Conservation (phyloP, 2,888 invertebrate genomes). For the Phorcus lineatus region DNA sequence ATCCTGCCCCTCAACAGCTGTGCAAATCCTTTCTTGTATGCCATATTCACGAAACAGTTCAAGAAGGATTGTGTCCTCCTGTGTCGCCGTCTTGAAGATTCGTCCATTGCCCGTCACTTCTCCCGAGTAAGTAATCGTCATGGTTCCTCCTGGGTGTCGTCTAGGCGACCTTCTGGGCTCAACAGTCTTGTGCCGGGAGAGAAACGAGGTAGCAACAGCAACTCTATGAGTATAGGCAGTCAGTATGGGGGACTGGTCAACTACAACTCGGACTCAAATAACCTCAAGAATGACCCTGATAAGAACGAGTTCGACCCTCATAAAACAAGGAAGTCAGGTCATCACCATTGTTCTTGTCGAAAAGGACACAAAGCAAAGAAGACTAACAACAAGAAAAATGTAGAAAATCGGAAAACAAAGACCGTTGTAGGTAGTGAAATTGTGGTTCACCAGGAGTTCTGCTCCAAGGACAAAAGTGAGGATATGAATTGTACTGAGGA, state of each 20-base stretch:
- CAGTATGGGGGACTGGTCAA: constrained; percentile 50
- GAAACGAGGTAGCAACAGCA: constrained; percentile 53
- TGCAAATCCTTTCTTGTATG: constrained; percentile 98
- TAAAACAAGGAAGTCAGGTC: not conserved
- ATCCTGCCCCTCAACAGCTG: constrained; percentile 96
- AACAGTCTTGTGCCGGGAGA: constrained; percentile 50
- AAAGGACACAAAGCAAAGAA: not conserved
- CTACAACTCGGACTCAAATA: constrained; percentile 36
- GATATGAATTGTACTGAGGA: constrained; percentile 21
- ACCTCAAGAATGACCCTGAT: constrained; percentile 4
- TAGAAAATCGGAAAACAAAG: not conserved
- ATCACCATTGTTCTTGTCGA: not conserved
- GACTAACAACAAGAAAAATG: not conserved
- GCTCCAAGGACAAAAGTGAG: constrained; percentile 26
- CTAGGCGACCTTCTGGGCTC: constrained; percentile 52
- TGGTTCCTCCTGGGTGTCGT: constrained; percentile 49
- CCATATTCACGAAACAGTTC: constrained; percentile 97
- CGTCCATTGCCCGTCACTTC: constrained; percentile 65
- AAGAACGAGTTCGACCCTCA: not conserved
- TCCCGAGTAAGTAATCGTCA: constrained; percentile 59
- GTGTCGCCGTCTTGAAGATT: constrained; percentile 93
- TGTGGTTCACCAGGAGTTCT: constrained; percentile 23
- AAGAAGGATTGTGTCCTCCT: constrained; percentile 97
- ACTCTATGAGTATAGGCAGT: constrained; percentile 50
- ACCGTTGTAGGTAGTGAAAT: constrained; percentile 18